These are phyloP conservation scores for Cepaea hortensis DNA, from an alignment of 2,888 invertebrate species.

Conservation along the genomic window DNA sequence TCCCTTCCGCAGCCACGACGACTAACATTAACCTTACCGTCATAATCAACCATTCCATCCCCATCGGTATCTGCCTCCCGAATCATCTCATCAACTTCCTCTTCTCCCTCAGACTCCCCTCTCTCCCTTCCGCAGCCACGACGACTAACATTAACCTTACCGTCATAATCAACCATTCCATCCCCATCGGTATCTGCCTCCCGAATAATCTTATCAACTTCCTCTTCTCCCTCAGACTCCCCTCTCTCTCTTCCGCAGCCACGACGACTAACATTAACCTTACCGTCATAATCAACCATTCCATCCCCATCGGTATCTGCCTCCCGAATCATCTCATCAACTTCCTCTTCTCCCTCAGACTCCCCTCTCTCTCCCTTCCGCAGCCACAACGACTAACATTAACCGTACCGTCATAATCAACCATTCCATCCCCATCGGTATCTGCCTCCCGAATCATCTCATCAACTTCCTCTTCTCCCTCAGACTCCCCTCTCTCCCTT, in stretches of 20 bases:
- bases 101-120: conserved; percentile 5
- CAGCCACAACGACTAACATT: background rate
- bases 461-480: conserved; percentile 54
- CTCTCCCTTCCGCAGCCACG: background rate
- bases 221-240: conserved; percentile 42
- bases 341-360: conserved; percentile 49
- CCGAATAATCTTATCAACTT: conserved; percentile 58
- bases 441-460: conserved; percentile 78
- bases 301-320: conserved; percentile 98
- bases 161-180: conserved; percentile 78
- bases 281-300: conserved; percentile 43
- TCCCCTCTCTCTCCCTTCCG: background rate
- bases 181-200: conserved; percentile 94
- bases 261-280: background rate
- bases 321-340: conserved; percentile 58
- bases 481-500: no score
- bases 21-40: background rate
- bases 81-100: conserved; percentile 60
- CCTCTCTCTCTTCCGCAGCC: background rate
- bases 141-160: background rate
- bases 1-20: background rate
- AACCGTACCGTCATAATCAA: background rate
- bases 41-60: conserved; percentile 82
- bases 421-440: conserved; percentile 94
- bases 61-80: conserved; percentile 90